Conservation (phyloP, 2,797 vertebrate genomes). For the Mormyrops attenuatus region DNA sequence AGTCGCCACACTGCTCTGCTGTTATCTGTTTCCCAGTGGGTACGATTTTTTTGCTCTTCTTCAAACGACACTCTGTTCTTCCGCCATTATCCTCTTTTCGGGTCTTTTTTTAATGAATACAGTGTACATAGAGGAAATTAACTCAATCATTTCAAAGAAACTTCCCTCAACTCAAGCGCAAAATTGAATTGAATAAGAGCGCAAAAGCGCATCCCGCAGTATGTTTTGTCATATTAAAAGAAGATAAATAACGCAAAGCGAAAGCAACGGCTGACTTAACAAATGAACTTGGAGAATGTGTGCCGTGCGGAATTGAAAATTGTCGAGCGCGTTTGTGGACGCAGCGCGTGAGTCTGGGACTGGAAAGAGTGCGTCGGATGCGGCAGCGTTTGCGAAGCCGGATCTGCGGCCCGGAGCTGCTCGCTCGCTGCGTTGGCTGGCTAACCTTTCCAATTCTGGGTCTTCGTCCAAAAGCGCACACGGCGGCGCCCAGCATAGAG, state of each 20-base stretch:
- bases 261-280: neutral
- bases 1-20: neutral
- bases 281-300: neutral
- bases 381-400: neutral
- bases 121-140: neutral
- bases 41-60: neutral
- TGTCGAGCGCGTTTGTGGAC: neutral
- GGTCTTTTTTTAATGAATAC: neutral
- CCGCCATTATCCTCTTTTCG: neutral
- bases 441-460: constrained; percentile 33
- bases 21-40: neutral
- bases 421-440: neutral
- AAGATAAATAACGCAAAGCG: neutral
- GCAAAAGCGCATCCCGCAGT: neutral
- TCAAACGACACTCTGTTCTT: neutral
- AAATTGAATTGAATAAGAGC: neutral
- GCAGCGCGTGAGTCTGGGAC: neutral
- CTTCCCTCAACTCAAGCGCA: neutral
- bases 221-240: neutral
- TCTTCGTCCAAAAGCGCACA: constrained; percentile 50
- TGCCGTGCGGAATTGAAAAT: neutral
- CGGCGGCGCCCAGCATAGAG: constrained; percentile 44
- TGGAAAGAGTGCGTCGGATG: neutral
- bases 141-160: neutral
- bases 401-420: constrained; percentile 27